Percentiles rank a stretch among this genome's conserved stretches.
These are phyloP conservation scores for Ctenosaura bakeri DNA, from an alignment of 2,797 vertebrate species.

Conservation along the genomic window DNA sequence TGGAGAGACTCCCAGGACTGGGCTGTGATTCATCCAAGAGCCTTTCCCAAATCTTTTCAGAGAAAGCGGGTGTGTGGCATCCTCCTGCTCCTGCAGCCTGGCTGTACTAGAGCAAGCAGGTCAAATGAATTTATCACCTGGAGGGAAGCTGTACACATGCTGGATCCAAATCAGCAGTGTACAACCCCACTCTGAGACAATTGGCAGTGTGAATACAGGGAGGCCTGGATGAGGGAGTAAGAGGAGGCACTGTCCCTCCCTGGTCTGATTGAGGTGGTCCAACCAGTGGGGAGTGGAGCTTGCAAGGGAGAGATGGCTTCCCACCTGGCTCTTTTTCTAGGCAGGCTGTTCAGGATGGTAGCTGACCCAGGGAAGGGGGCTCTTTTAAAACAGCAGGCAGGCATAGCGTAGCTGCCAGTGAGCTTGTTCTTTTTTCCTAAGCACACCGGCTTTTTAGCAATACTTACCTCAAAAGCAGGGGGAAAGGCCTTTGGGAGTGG, in stretches of 20 bases:
- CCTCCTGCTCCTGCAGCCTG: neutral
- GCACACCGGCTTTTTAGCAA: conserved; percentile 56
- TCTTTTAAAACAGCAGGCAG: conserved; percentile 15
- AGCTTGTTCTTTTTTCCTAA: neutral
- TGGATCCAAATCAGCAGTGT: neutral
- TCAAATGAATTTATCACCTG: neutral
- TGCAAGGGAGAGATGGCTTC: neutral
- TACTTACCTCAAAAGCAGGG: conserved; percentile 27
- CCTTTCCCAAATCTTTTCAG: neutral
- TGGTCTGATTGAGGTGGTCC: neutral
- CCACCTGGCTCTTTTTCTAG: neutral
- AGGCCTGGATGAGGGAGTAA: neutral
- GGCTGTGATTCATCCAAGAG: neutral
- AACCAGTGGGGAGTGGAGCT: neutral
- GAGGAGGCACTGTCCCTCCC: neutral
- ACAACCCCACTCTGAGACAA: neutral
- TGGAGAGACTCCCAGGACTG: neutral
- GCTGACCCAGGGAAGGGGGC: neutral
- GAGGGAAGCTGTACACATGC: too few species aligned
- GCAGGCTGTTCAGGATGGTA: neutral
- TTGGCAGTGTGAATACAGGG: neutral
- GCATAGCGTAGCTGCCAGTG: neutral
- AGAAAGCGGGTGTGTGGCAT: neutral
- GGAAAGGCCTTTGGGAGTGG: neutral
- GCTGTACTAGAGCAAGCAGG: neutral